Conservation (phyloP, 1,140 invertebrate genomes). For the Solen grandis region DNA sequence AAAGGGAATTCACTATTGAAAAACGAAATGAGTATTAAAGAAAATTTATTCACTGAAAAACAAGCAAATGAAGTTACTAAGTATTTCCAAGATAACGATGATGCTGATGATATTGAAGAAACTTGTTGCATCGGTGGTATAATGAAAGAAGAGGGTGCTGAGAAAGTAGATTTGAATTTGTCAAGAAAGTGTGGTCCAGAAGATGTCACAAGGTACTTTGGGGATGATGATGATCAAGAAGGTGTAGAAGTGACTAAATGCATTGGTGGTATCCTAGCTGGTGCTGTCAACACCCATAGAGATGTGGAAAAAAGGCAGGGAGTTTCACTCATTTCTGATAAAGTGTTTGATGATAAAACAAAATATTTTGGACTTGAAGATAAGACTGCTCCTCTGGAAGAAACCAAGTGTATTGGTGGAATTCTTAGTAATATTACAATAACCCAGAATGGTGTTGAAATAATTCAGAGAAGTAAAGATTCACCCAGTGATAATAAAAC, state of each 20-base stretch:
- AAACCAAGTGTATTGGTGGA: slow-evolving; percentile 34
- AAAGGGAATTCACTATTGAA: not conserved
- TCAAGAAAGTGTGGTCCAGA: not conserved
- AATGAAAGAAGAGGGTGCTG: not conserved
- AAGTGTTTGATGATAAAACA: too few relatives aligned
- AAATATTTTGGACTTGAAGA: too few relatives aligned
- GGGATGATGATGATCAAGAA: not conserved
- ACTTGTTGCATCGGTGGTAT: slow-evolving; percentile 8
- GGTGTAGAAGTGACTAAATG: slow-evolving; percentile 37
- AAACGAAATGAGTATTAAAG: too few relatives aligned
- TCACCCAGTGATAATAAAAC: too few relatives aligned
- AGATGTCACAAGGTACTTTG: slow-evolving; percentile 23
- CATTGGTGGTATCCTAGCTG: slow-evolving; percentile 18
- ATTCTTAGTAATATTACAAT: slow-evolving; percentile 1
- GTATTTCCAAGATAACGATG: not conserved
- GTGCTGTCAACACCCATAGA: too few relatives aligned
- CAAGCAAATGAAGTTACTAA: not conserved
- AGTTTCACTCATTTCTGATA: too few relatives aligned
- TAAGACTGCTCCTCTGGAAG: slow-evolving; percentile 21
- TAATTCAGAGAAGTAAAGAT: not conserved
- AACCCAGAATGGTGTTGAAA: not conserved
- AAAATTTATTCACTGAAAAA: too few relatives aligned
- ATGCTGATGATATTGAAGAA: slow-evolving; percentile 14
- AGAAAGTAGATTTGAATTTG: not conserved
- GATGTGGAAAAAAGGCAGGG: too few relatives aligned